Conservation (phyloP, 2,113 vertebrate species). For the Rhineura floridana region DNA sequence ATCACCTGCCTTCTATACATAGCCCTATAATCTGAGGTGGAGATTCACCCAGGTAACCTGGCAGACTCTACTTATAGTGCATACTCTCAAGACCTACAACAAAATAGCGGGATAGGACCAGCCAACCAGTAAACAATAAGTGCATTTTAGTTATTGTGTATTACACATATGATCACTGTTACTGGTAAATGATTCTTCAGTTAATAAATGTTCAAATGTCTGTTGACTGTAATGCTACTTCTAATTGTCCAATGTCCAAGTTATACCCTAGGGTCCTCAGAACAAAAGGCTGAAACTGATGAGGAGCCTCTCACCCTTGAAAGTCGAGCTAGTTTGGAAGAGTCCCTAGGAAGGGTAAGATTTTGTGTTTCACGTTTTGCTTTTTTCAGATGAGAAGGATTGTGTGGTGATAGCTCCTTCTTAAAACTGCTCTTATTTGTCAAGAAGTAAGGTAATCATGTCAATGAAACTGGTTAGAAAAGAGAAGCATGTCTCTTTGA, state of each 20-base stretch:
- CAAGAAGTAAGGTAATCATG: not conserved
- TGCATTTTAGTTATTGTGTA: not conserved
- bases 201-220: not conserved
- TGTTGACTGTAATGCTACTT: conserved; percentile 23
- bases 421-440: not conserved
- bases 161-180: not conserved
- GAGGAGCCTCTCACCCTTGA: conserved; percentile 75
- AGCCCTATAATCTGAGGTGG: not conserved
- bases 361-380: not conserved
- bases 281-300: conserved; percentile 62
- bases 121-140: not conserved
- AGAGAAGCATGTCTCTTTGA: not conserved
- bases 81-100: not conserved
- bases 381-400: not conserved
- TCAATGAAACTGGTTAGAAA: not conserved
- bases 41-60: not conserved
- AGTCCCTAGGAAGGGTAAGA: conserved; percentile 72
- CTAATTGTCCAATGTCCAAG: conserved; percentile 44
- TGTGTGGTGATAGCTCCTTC: not conserved
- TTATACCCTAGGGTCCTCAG: conserved; percentile 75
- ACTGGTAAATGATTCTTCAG: not conserved
- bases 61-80: not conserved
- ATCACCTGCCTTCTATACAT: not conserved
- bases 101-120: not conserved
- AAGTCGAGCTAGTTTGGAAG: conserved; percentile 67